Base-by-base conservation (phyloP, 2,888 invertebrate species). In the Dermolepida albohirtum region DNA sequence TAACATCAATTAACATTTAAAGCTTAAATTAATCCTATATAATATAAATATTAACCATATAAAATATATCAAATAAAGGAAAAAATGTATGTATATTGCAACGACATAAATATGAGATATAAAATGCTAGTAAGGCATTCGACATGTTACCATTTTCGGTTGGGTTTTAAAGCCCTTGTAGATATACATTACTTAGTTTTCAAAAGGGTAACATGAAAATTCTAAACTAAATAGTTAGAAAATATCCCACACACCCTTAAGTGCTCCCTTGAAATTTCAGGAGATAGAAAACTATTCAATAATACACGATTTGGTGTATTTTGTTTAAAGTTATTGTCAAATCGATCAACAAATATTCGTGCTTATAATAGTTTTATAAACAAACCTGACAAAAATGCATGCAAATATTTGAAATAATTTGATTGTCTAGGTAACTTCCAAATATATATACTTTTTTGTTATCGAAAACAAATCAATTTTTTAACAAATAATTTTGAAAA, bases 251-350 rank as follows among this genome's bases (percentile, higher is more conserved):
- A 47, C 47, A 47, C 7, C 10, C 47, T 34, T 2, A 34, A 34
- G 34, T 8, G 2, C 34, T 34, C 34, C 34, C 8, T 5, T 34
- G 6, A 34, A 34, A 34, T 10, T 34, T 34, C 34, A 34, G 34
- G 22, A 34, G 5, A 54, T 40, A 54, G 17, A 44, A 44, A 44
- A 29, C 59, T 14, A 59, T 59, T 59, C 47, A 47, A 34, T 47
- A 41, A 54, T 39, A 44, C 50, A 66, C 59, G 16, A 49, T 59
- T 66, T 66, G 66, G 66, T 66, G 66, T 66, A 66, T 64, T 43
- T 29, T 14, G 16, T 66, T 55, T 55, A 16, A 55, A 66, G 50
- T 66, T 66, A 66, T 66, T 66, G 66, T 66, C 66, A 66, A 66
- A 57, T 55, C 22, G 27, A 59, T 44, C 52, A 52, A 52, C 43